A percentile compares a stretch with the other conserved stretches of the same genome.
phyloP scores from a whole-genome alignment of 2,888 invertebrate species.

The Protophormia terraenovae region DNA sequence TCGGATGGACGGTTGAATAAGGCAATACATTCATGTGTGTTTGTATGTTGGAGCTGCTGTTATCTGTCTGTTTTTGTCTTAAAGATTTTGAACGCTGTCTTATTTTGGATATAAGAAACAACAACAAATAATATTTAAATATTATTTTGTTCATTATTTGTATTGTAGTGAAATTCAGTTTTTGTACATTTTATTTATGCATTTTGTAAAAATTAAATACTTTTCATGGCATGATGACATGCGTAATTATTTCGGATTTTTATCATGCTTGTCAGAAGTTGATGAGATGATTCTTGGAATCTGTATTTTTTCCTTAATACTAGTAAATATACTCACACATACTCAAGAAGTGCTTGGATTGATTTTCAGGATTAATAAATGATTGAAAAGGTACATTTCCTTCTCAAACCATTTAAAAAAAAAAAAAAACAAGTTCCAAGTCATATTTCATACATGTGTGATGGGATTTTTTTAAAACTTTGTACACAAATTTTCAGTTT shows the following conservation, averaged over 20 bases:
- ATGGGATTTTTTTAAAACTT: too few relatives aligned
- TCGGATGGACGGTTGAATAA: background rate
- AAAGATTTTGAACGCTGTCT: conserved; percentile 67
- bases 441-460: too few relatives aligned
- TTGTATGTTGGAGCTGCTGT: conserved; percentile 58
- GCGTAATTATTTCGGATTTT: conserved; percentile 72
- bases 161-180: background rate
- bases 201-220: conserved; percentile 71
- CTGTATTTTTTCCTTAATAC: conserved; percentile 1
- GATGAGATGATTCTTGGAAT: conserved; percentile 66
- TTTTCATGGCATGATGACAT: conserved; percentile 73
- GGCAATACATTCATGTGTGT: conserved; percentile 69
- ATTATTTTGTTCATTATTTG: conserved; percentile 22
- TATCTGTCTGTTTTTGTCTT: conserved; percentile 67
- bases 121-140: conserved; percentile 42
- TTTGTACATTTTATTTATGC: conserved; percentile 49
- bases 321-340: background rate
- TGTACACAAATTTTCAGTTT: too few relatives aligned
- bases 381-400: conserved; percentile 4
- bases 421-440: background rate
- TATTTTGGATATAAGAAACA: conserved; percentile 57
- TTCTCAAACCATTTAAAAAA: background rate
- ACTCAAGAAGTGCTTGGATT: background rate
- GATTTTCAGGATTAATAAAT: conserved; percentile 24
- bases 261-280: conserved; percentile 69